Base-by-base conservation (phyloP, 2,113 vertebrate species). In the Ophiodon elongatus region DNA sequence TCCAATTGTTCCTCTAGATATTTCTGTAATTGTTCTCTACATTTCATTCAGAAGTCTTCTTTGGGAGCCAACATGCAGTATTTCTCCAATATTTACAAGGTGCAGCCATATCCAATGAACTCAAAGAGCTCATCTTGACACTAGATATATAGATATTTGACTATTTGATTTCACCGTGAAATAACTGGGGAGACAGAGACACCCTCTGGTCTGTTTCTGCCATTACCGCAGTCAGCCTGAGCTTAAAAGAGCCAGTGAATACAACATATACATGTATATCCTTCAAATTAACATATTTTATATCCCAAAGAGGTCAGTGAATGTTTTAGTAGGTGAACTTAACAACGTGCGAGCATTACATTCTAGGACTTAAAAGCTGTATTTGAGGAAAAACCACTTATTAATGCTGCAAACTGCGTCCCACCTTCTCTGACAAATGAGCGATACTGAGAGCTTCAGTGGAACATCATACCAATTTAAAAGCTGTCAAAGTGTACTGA, bases 171-270 rank as follows among this genome's bases (percentile, higher is more conserved):
- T 78, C 14, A 56, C 10, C 7, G 56, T 62, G 23, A 75, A 63
- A 85, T 90, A 50, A 33, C 35, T 94, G 89, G 85, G 84, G 70
- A 86, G 77, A 93, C 81, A 93, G 94, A 89, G 93, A 92, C 93
- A 80, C 93, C 93, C 63, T 25, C 84, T 94, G 95, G 94, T 73
- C 4, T 4, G 6, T 52, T 67, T 35, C 0, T 76, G 88, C 8
- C 31, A 33, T 59, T 88, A 79, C 92, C 76, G 63, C 72, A 68
- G 6, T 4, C 23, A 59, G 45, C 25, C 45, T 45, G 21, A 21
- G 14, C 14, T 70, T 59, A 25, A 35, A 41, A 50, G 6, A 54
- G 60, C 37, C 23, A 4, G 0, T 25, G 31, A 2, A 25, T n/a
- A 14, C 23, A 5, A 47, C 11, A 29, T 3, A 41, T 41, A 25